Base-by-base conservation (phyloP, 2,113 vertebrate species). In the Taxidea taxus region DNA sequence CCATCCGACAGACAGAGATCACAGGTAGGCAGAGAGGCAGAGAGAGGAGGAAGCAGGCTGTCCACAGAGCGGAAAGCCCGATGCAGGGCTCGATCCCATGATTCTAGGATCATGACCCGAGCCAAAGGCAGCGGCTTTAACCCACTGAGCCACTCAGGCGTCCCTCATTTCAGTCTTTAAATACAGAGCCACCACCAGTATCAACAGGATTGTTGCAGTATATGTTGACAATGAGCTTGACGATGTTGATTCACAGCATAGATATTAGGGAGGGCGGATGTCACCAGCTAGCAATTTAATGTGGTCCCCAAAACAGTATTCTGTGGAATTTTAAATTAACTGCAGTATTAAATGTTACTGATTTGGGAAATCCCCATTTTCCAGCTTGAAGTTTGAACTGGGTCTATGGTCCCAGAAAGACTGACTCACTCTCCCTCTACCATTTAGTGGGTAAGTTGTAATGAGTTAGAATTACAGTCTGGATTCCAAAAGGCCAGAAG, bases 311-410 rank as follows among this genome's bases (percentile, higher is more conserved):
- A 66, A 54, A 87, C 14, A 54, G 8, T 23, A 31, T 25, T 86
- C 44, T 75, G 37, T 23, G 12, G 27, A 18, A 84, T 89, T 87
- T 18, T 74, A 66, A 78, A 31, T 83, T 78, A 74, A 56, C 37
- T 70, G 11, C 18, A 64, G 56, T 47, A n/a, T 34, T 84, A 88
- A 70, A 72, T 42, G 29, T 75, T 60, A 86, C 23, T 58, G 39
- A 85, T 70, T 74, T 58, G 9, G n/a, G 74, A 91, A 92, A 80
- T 86, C 62, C 68, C 56, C 37, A 39, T 70, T 82, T 81, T 70
- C 89, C 27, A 74, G n/a, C 3, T 54, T 94, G 91, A 72, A 80
- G 37, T 82, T 96, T 89, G 83, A 95, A 90, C 39, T 42, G 14
- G 82, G 29, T n/a, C 25, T 64, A 2, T 70, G 49, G 85, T 68